Evolutionary conservation across 2,113 vertebrate genomes (phyloP).

Genomic region (Chauna torquata): DNA sequence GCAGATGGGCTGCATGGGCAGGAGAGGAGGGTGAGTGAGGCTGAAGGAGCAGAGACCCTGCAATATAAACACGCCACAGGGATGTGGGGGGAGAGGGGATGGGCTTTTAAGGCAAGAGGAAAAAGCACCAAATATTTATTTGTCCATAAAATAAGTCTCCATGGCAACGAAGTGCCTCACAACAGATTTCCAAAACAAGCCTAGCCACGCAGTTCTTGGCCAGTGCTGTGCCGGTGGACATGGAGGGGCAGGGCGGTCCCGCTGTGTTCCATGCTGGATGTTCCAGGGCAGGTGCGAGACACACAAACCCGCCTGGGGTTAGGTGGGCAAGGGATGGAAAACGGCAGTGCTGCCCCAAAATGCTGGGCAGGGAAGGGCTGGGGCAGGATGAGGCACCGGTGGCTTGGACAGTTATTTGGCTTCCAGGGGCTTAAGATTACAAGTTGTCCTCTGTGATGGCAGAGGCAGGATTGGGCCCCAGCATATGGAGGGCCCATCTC

Average conservation of each 20-base stretch:
- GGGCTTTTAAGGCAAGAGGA: not conserved
- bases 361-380: not conserved
- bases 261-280: not conserved
- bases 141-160: conserved; percentile 6
- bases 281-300: rapidly evolving
- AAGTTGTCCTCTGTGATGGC: too few relatives aligned
- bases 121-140: conserved; percentile 46
- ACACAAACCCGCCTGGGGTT: not conserved
- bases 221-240: not conserved
- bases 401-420: not conserved
- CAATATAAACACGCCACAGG: not conserved
- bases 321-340: not conserved
- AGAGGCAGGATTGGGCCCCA: not conserved
- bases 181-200: not conserved
- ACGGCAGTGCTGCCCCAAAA: not conserved
- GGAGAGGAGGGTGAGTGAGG: not conserved
- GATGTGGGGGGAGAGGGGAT: rapidly evolving
- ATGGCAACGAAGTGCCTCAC: conserved; percentile 13
- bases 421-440: too few relatives aligned
- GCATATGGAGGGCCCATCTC: not conserved
- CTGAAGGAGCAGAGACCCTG: not conserved
- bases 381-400: rapidly evolving
- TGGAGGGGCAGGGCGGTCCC: not conserved
- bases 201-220: rapidly evolving
- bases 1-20: not conserved